phyloP scores from a whole-genome alignment of 2,888 invertebrate genomes.

The Agrypnus murinus region DNA sequence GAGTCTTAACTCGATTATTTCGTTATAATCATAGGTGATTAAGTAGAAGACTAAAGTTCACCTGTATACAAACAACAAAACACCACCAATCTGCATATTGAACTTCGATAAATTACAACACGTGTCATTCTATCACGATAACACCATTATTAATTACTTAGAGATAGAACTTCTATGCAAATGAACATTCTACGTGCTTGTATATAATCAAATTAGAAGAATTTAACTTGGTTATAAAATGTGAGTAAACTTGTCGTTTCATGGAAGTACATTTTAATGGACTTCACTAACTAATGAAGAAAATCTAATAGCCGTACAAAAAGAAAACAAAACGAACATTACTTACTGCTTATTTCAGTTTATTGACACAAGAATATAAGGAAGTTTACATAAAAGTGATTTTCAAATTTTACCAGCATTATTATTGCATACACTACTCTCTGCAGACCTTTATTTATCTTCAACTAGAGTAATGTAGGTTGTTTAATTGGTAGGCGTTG shows the following conservation, averaged over 20 bases:
- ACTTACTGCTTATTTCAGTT: too few species aligned
- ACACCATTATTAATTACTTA: conserved; percentile 26
- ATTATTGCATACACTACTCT: too few species aligned
- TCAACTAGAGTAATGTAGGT: conserved; percentile 6
- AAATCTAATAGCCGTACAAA: conserved; percentile 1
- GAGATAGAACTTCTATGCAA: conserved; percentile 26
- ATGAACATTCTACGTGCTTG: conserved; percentile 6
- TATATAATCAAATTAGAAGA: conserved; percentile 24
- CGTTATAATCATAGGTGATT: conserved; percentile 5
- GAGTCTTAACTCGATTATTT: not conserved
- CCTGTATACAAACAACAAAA: conserved; percentile 17
- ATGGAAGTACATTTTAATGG: conserved; percentile 15
- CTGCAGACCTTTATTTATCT: too few species aligned
- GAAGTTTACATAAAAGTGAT: too few species aligned
- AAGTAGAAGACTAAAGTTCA: conserved; percentile 17
- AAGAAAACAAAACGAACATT: too few species aligned
- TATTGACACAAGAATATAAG: too few species aligned
- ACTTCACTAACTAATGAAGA: conserved; percentile 2
- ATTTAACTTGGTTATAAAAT: conserved; percentile 13
- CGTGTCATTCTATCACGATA: conserved; percentile 29
- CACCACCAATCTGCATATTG: conserved; percentile 24
- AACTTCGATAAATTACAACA: conserved; percentile 33
- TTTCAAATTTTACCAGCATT: too few species aligned
- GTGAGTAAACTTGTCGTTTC: conserved; percentile 20
- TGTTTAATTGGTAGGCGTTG: conserved; percentile 24